phyloP scores from a whole-genome alignment of 1,140 invertebrate species.

The Diorhabda sublineata region DNA sequence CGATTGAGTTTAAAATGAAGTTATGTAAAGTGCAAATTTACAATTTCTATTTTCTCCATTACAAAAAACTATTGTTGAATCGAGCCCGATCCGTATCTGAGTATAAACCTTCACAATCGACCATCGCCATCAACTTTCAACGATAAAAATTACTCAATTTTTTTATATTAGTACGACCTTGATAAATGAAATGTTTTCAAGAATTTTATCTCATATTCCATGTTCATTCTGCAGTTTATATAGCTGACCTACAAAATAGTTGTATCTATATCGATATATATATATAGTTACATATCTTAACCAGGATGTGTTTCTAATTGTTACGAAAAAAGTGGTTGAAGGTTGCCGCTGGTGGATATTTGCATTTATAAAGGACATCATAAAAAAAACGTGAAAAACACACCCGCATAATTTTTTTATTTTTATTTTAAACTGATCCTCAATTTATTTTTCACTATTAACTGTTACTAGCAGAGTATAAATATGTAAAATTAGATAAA shows the following conservation, averaged over 20 bases:
- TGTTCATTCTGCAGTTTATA: not conserved
- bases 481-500: no score
- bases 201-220: not conserved
- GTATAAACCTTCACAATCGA: conserved; percentile 2
- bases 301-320: not conserved
- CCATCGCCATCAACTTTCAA: not conserved
- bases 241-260: not conserved
- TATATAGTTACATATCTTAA: not conserved
- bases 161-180: not conserved
- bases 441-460: no score
- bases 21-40: no score
- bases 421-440: no score
- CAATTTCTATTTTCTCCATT: no score
- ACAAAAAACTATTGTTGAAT: no score
- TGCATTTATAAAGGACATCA: not conserved
- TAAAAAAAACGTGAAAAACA: not conserved
- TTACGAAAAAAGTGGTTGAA: not conserved
- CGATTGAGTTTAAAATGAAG: no score
- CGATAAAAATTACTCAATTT: not conserved
- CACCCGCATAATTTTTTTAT: not conserved
- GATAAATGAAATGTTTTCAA: not conserved
- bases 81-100: not conserved
- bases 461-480: no score
- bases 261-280: not conserved
- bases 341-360: not conserved